Evolutionary conservation across 2,888 invertebrate genomes (phyloP), one percentile per base, ranked within the genome.

Genomic region (Cyclophora albipunctata): DNA sequence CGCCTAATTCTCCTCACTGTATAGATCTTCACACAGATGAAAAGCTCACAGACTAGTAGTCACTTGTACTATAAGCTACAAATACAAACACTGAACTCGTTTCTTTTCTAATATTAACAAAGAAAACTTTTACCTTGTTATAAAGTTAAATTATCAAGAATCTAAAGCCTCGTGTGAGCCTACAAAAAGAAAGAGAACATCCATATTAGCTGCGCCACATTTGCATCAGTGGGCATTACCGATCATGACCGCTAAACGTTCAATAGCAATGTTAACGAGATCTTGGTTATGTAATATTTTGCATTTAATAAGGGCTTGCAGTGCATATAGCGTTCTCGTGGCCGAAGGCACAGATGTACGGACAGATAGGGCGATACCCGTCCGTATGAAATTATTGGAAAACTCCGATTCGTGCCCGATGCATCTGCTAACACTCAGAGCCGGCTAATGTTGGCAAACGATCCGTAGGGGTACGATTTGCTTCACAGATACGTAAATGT

Each of bases 321-420:
- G 63, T 73, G 76, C 72, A 78, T 75, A 79, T 71, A 67, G 64
- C 52, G 59, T 60, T 63, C 78, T 75, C 73, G 74, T 78, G 78
- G 84, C 85, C 84, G 71, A 68, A 71, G 85, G 86, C 82, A 75
- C 73, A 82, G 84, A 85, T 84, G 78, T 67, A 73, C 69, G 62
- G 62, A 46, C 48, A 65, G 84, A 86, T 84, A 84, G 76, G 52
- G 63, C 79, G 81, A 81, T 83, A 79, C 73, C 76, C 74, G 75
- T 74, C 64, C 70, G 78, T 84, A 84, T 83, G 84, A 83, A 86
- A 86, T 87, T 87, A 86, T 87, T 85, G 84, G 84, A 78, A 80
- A 81, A 83, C 73, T 78, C 74, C 5, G 76, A 71, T 81, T 84
- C 85, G 85, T 84, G 86, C 79, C 64, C 81, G 84, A 84, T 84